Evolutionary conservation across 2,888 invertebrate genomes (phyloP), one percentile per base, ranked within the genome.

Genomic region (Koerneria pararmatus): DNA sequence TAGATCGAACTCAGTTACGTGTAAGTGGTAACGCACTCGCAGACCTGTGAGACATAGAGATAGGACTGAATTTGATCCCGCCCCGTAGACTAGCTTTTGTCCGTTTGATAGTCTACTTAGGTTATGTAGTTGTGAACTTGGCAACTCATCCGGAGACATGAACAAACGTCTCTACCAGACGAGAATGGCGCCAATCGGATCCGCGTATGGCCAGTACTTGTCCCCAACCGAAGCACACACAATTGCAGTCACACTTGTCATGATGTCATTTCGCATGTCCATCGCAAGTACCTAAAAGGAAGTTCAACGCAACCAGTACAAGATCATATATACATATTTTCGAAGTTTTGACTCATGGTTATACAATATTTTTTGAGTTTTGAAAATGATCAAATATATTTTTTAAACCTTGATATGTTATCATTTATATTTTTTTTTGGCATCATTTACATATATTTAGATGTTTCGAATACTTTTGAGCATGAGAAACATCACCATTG

Each of bases 181-280:
- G 1, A 85, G 48, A n/a, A 86, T 84, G 34, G 86, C 86, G 27
- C 86, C 86, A 4, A 84, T 69, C 0, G 86, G 86, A 75, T 86
- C 86, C 1, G 85, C 82, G 70, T 83, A 86, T 11, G 81, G 75
- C 79, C 85, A 85, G 66, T 71, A 76, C 5, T 72, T 64, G 64
- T 76, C 73, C 11, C 82, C 85, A 37, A 87, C 73, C 64, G 84
- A 83, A 15, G 85, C 86, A 70, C 84, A 84, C 19, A 81, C 69
- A 11, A 86, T 75, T 3, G 86, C 86, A 0, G 83, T 82, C 22
- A 80, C 64, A 67, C 85, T 85, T 5, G 86, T 86, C 48, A 85
- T 68, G n/a, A 85, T 83, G 70, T 87, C 87, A 73, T 87, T 87
- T 8, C 86, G 72, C 76, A 86, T 86, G 71, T 87, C 86, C 74